Evolutionary conservation across 2,113 vertebrate species (phyloP).

Genomic region (Ancistrus triradiatus): DNA sequence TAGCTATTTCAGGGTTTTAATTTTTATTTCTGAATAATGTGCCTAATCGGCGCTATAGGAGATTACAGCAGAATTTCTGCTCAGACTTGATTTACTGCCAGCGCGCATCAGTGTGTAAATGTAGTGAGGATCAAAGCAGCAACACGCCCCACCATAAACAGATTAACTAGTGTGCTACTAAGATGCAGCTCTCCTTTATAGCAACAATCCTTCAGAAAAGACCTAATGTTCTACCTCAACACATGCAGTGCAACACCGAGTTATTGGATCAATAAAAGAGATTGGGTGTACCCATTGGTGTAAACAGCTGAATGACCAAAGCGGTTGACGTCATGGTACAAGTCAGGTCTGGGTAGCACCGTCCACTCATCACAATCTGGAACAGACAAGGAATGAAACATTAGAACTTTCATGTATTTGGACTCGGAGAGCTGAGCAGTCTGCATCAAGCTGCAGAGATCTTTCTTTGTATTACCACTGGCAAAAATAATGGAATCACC

Average conservation of each 20-base stretch:
- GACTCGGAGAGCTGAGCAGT: too few relatives aligned
- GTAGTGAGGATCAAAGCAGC: neutral
- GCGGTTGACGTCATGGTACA: slow-evolving; percentile 86
- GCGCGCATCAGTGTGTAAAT: neutral
- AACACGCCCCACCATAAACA: neutral
- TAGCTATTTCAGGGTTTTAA: slow-evolving; percentile 19
- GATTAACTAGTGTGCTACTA: neutral
- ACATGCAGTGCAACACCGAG: too few relatives aligned
- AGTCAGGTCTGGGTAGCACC: slow-evolving; percentile 78
- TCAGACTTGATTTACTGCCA: slow-evolving; percentile 5
- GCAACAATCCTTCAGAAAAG: too few relatives aligned
- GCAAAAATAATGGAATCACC: too few relatives aligned
- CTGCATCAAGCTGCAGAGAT: too few relatives aligned
- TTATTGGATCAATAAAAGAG: neutral
- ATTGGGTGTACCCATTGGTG: slow-evolving; percentile 76
- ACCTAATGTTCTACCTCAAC: too few relatives aligned
- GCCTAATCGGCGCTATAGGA: slow-evolving; percentile 22
- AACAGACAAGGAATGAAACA: neutral
- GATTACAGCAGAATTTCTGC: slow-evolving; percentile 24
- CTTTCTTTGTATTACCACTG: too few relatives aligned
- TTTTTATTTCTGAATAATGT: slow-evolving; percentile 19
- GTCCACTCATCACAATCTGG: slow-evolving; percentile 91
- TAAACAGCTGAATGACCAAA: slow-evolving; percentile 90
- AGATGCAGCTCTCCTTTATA: neutral
- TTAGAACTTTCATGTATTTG: neutral